Conservation (phyloP, 2,113 vertebrate genomes). For the Scomber scombrus region DNA sequence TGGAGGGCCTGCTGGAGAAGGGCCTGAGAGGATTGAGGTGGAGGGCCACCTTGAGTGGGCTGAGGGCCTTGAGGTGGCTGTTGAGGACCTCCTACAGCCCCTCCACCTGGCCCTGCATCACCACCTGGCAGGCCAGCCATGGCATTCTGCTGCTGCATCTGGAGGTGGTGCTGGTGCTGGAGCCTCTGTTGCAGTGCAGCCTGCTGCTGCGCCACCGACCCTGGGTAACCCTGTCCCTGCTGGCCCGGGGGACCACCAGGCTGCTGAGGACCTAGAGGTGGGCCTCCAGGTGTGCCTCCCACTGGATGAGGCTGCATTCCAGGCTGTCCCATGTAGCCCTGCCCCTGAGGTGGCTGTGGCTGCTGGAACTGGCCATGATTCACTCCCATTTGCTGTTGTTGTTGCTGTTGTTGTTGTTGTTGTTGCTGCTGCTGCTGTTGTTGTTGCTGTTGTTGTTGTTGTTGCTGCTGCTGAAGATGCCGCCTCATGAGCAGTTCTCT, state of each 20-base stretch:
- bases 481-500: conserved; percentile 92
- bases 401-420: conserved; percentile 79
- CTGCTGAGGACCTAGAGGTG: conserved; percentile 69
- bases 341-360: conserved; percentile 89
- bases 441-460: conserved; percentile 89
- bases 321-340: conserved; percentile 89
- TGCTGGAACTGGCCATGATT: conserved; percentile 94
- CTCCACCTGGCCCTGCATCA: conserved; percentile 77
- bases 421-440: conserved; percentile 87
- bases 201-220: conserved; percentile 82
- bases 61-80: conserved; percentile 88
- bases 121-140: conserved; percentile 74
- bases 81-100: conserved; percentile 88
- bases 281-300: conserved; percentile 87
- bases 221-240: conserved; percentile 87
- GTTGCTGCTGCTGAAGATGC: conserved; percentile 87
- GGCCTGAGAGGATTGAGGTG: conserved; percentile 74
- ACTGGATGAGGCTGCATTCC: conserved; percentile 82
- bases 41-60: conserved; percentile 71
- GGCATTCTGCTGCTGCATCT: conserved; percentile 83
- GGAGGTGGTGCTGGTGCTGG: conserved; percentile 81
- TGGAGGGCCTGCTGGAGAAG: conserved; percentile 91
- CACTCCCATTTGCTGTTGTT: conserved; percentile 88
- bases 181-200: conserved; percentile 82
- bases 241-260: conserved; percentile 87